Evolutionary conservation across 2,797 vertebrate genomes (phyloP).

Genomic region (Gadopsis marmoratus): DNA sequence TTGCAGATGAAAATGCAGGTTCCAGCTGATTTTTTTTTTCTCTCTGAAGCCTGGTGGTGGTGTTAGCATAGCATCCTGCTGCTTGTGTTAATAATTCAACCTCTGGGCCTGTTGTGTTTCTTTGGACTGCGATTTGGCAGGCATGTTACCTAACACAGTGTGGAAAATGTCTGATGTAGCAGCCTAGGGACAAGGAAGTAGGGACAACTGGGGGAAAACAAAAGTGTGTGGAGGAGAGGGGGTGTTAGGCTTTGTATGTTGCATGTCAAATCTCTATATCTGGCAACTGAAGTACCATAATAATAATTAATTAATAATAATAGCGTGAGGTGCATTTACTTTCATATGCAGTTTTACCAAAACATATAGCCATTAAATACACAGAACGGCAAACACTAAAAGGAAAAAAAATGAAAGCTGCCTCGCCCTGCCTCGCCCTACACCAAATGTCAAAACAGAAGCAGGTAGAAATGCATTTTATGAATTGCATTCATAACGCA

Average conservation of each 20-base stretch:
- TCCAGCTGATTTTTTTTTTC: slow-evolving; percentile 18
- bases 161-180: slow-evolving; percentile 46
- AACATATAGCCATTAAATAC: background rate
- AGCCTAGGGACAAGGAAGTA: slow-evolving; percentile 14
- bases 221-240: background rate
- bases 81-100: slow-evolving; percentile 73
- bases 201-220: background rate
- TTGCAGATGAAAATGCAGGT: slow-evolving; percentile 13
- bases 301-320: background rate
- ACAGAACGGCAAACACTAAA: background rate
- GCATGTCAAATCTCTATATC: background rate
- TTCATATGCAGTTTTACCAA: background rate
- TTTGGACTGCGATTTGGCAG: slow-evolving; percentile 52
- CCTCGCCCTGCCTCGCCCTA: background rate
- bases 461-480: background rate
- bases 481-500: background rate
- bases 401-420: background rate
- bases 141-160: slow-evolving; percentile 55
- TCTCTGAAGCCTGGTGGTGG: slow-evolving; percentile 24
- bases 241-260: background rate
- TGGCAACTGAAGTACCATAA: background rate
- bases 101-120: slow-evolving; percentile 54
- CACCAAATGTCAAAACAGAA: background rate
- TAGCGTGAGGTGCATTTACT: slow-evolving; percentile 1
- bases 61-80: slow-evolving; percentile 56